Evolutionary conservation across 1,140 invertebrate species (phyloP), one percentile per base, ranked within the genome.

Genomic region (Pachyrhynchus sulphureomaculatus): DNA sequence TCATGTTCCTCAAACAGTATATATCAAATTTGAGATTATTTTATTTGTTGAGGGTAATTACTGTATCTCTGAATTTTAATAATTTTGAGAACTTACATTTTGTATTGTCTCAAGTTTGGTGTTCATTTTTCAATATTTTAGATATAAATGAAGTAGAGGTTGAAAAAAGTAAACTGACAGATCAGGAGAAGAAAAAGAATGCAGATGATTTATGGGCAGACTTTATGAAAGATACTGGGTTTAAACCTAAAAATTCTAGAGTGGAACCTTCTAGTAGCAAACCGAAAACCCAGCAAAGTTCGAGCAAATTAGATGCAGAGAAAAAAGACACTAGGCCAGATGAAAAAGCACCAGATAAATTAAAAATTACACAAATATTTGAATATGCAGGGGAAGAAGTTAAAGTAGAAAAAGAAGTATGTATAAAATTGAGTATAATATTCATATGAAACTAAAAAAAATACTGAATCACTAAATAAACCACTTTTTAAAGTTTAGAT

Each of bases 191-290:
- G 37, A 68, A 66, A 24, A 56, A 57, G 52, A 62, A 62, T 18
- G 45, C 37, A 53, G 87, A 89, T 71, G 83, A 84, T 62, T 72
- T 91, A 1, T 91, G 88, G 88, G 85, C 87, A 6, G 84, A 84
- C 73, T 91, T 91, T 70, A 81, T 88, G 70, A 85, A 84, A 70
- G 86, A 88, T 70, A 86, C 87, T 53, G 83, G 84, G 72, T 79
- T 80, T 62, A 78, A 79, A 72, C 72, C 77, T 29, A 74, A 73
- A 63, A 37, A 55, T 44, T 64, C 32, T 24, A 56, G 15, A 17
- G 36, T 29, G 36, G 36, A 24, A n/a, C 34, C 39, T 29, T 13
- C 37, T 1, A 15, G 21, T 42, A 44, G 26, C 20, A 5, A 21
- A 59, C 21, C 3, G 21, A 44, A 42, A 21, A 20, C 5, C 1